phyloP scores from a whole-genome alignment of 2,888 invertebrate species.

The Drosophila longiperda region DNA sequence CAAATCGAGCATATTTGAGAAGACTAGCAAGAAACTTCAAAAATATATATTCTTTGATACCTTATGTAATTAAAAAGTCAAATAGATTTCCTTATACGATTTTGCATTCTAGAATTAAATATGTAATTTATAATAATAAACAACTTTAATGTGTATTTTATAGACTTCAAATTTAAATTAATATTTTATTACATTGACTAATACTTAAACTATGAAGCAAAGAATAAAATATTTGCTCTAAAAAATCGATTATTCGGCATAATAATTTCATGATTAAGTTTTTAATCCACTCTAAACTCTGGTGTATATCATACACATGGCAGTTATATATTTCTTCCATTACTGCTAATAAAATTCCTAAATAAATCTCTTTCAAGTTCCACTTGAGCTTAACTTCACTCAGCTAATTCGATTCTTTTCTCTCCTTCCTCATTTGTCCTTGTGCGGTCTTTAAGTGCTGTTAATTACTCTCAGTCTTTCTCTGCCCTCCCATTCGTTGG shows the following conservation, averaged over 20 bases:
- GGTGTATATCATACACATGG: background rate
- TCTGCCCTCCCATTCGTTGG: background rate
- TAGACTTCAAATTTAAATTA: background rate
- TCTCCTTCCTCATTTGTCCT: constrained; percentile 12
- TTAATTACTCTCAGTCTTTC: constrained; percentile 4
- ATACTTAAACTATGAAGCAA: background rate
- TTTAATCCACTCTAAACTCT: background rate
- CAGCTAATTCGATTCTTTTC: background rate
- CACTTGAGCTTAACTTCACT: background rate
- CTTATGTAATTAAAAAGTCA: too few relatives aligned
- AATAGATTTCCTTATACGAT: too few relatives aligned
- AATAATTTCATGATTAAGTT: background rate
- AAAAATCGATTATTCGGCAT: background rate
- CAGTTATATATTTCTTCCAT: background rate
- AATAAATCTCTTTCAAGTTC: background rate
- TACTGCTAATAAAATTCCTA: background rate
- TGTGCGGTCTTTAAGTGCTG: constrained; percentile 13
- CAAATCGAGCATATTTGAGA: too few relatives aligned
- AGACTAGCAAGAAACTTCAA: too few relatives aligned
- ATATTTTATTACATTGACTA: too few relatives aligned
- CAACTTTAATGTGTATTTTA: too few relatives aligned
- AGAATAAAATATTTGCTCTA: background rate
- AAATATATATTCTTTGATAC: too few relatives aligned
- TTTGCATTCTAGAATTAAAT: too few relatives aligned
- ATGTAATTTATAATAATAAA: too few relatives aligned